Conservation (phyloP, 1,140 invertebrate genomes). For the Goniozus legneri region DNA sequence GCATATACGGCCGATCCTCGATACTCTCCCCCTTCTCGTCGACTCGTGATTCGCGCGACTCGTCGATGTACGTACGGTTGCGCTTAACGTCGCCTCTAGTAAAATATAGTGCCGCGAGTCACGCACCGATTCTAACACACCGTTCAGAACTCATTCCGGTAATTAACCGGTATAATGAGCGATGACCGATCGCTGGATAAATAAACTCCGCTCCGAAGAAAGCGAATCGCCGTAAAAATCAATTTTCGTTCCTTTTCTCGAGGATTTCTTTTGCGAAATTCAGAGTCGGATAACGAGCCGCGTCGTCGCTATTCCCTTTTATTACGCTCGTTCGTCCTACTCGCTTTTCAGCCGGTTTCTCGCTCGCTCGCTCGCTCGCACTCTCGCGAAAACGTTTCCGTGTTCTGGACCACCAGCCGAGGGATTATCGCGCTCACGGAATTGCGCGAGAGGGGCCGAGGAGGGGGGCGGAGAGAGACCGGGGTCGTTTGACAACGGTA, state of each 20-base stretch:
- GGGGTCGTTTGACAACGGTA: conserved; percentile 25
- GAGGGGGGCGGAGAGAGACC: neutral
- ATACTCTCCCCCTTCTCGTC: too few species aligned
- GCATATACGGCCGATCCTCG: too few species aligned
- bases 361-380: too few species aligned
- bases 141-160: conserved; percentile 26
- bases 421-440: conserved; percentile 20
- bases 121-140: conserved; percentile 20
- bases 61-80: conserved; percentile 16
- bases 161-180: conserved; percentile 36
- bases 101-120: conserved; percentile 24
- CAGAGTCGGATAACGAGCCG: too few species aligned
- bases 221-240: too few species aligned
- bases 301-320: too few species aligned
- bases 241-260: too few species aligned
- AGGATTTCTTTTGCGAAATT: too few species aligned
- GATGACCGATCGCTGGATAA: conserved; percentile 23
- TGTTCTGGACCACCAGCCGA: conserved; percentile 28
- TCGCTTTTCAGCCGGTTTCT: neutral
- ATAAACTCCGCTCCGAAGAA: too few species aligned
- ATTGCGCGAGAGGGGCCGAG: conserved; percentile 9
- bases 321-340: neutral
- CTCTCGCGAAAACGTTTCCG: conserved; percentile 21
- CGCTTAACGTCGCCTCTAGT: conserved; percentile 8
- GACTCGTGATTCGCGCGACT: conserved; percentile 8